Conservation (phyloP, 2,797 vertebrate genomes). For the Malurus leucopterus region DNA sequence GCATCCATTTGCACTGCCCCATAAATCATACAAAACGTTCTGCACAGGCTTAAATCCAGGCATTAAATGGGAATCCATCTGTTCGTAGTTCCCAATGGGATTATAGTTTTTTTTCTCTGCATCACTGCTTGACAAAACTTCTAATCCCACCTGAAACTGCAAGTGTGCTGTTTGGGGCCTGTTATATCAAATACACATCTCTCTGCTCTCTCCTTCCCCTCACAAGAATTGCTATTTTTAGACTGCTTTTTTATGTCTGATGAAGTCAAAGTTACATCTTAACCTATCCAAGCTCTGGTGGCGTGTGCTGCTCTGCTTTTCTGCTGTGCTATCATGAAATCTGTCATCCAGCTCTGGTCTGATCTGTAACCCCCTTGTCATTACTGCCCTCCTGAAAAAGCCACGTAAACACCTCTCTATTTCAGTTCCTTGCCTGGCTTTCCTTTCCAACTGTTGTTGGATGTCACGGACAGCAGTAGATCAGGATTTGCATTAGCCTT, state of each 20-base stretch:
- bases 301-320: not conserved
- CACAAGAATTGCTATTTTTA: slow-evolving; percentile 21
- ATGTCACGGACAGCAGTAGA: not conserved
- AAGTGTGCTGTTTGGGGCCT: not conserved
- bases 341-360: not conserved
- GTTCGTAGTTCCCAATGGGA: slow-evolving; percentile 25
- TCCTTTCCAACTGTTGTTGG: not conserved
- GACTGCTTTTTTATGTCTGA: not conserved
- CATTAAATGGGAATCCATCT: slow-evolving; percentile 34
- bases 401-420: not conserved
- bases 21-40: slow-evolving; percentile 39
- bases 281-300: not conserved
- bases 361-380: not conserved
- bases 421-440: not conserved
- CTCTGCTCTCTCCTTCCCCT: not conserved
- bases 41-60: slow-evolving; percentile 24
- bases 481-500: slow-evolving; percentile 7
- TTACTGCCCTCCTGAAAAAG: not conserved
- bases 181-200: not conserved
- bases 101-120: slow-evolving; percentile 19
- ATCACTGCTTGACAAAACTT: slow-evolving; percentile 24
- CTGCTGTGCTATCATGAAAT: not conserved
- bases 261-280: slow-evolving; percentile 11
- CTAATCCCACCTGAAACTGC: slow-evolving; percentile 15
- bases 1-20: slow-evolving; percentile 24